Conservation (phyloP, 2,113 vertebrate species). For the Rhynchopsitta pachyrhyncha region DNA sequence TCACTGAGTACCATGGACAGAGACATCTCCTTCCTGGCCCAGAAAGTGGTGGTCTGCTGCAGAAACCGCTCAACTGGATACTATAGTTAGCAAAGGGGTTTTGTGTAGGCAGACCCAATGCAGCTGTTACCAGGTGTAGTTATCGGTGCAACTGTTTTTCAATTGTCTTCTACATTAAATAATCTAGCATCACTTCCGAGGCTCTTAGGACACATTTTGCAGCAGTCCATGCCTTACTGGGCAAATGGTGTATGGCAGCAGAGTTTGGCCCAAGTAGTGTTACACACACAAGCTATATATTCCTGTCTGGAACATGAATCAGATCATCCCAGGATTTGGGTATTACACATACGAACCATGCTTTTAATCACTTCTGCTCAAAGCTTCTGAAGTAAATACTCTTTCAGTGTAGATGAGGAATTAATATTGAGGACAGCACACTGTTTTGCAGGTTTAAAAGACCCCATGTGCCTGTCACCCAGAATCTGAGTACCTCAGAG, state of each 20-base stretch:
- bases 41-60: background rate
- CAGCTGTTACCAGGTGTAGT: background rate
- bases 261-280: background rate
- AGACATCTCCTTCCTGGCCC: background rate
- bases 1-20: slow-evolving; percentile 30
- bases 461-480: background rate
- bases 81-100: background rate
- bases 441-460: background rate
- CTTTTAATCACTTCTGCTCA: background rate
- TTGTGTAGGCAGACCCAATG: background rate
- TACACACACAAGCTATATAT: background rate
- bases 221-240: background rate
- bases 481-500: background rate
- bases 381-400: background rate
- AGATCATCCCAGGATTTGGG: background rate
- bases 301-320: background rate
- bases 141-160: background rate
- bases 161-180: background rate
- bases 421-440: background rate
- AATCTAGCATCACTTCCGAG: background rate
- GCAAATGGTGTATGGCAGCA: background rate
- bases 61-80: background rate
- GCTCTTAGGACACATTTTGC: background rate
- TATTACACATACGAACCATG: background rate
- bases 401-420: background rate